A percentile compares a stretch with the other conserved stretches of the same genome.
Evolutionary conservation across 64 coral and sea anemone species (phyloP).

Genomic region (Cladopsammia gracilis): DNA sequence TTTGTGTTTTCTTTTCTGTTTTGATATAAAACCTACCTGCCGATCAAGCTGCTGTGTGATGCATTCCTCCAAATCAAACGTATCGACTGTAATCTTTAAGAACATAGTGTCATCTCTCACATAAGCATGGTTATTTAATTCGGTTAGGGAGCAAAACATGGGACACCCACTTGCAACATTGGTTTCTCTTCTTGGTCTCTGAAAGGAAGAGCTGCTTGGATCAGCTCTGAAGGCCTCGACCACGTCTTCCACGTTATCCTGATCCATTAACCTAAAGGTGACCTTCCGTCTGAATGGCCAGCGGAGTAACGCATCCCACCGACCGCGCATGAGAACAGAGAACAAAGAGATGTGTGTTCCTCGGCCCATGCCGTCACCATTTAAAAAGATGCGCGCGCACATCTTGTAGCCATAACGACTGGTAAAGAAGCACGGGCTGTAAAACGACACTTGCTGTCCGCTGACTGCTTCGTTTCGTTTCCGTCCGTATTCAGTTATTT

Average conservation of each 20-base stretch:
- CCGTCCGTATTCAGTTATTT: too few species aligned
- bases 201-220: conserved; percentile 60
- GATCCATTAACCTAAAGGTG: conserved; percentile 65
- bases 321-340: conserved; percentile 71
- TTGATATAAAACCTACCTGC: too few species aligned
- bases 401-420: conserved; percentile 69
- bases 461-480: too few species aligned
- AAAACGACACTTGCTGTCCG: conserved; percentile 58
- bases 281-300: conserved; percentile 79
- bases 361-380: conserved; percentile 59
- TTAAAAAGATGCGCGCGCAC: conserved; percentile 65
- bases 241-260: conserved; percentile 73
- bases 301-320: conserved; percentile 43
- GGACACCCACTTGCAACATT: conserved; percentile 68
- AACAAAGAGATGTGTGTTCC: conserved; percentile 54
- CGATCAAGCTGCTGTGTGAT: too few species aligned
- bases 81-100: conserved; percentile 43
- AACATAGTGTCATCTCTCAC: conserved; percentile 67
- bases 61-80: too few species aligned
- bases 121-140: conserved; percentile 62
- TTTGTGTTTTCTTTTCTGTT: too few species aligned
- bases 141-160: conserved; percentile 37
- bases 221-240: conserved; percentile 63
- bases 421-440: conserved; percentile 63
- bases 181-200: conserved; percentile 49